Base-by-base conservation (phyloP, 2,888 invertebrate species). In the Cheilosia impressa region DNA sequence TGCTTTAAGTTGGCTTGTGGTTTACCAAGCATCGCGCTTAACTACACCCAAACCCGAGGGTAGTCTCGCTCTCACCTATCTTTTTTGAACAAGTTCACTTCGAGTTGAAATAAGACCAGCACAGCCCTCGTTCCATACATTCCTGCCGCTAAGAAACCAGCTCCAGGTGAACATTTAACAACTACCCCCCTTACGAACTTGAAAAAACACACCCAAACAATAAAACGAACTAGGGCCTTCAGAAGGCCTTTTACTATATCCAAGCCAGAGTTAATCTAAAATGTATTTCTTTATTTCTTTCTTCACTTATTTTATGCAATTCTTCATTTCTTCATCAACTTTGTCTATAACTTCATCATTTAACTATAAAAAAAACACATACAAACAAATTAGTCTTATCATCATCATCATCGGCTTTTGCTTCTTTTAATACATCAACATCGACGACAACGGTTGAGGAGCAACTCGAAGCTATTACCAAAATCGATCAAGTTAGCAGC, bases 391-490 rank as follows among this genome's bases (percentile, higher is more conserved):
- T 50, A 62, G 68, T 53, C 27, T 45, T 55, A 62, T 73, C 43
- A 58, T 53, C 43, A 58, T 53, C 57, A 71, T 69, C 65, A 65
- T 63, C 66, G 75, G 60, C 65, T 68, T 27, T 68, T 75, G 47
- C 72, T 75, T 62, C 63, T 22, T 41, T 52, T 47, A 71, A 58
- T 72, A 22, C 57, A 58, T 50, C 69, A 65, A 38, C 41, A 10
- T 7, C 45, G 22, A 34, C 17, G n/a, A 34, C 65, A 13, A 53
- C 50, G 4, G 45, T 68, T 34, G 50, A 57, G 4, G 31, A 73
- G 24, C 68, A 65, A 1, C 31, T 50, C 1, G 75, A 76, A 27
- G 58, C n/a, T 19, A 50, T 72, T 27, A 27, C 31, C 0, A 63
- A 77, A 17, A 68, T 72, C 19, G 68, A 72, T 10, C 69, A 79